phyloP scores from a whole-genome alignment of 2,113 vertebrate genomes.

The Spilogale gracilis region DNA sequence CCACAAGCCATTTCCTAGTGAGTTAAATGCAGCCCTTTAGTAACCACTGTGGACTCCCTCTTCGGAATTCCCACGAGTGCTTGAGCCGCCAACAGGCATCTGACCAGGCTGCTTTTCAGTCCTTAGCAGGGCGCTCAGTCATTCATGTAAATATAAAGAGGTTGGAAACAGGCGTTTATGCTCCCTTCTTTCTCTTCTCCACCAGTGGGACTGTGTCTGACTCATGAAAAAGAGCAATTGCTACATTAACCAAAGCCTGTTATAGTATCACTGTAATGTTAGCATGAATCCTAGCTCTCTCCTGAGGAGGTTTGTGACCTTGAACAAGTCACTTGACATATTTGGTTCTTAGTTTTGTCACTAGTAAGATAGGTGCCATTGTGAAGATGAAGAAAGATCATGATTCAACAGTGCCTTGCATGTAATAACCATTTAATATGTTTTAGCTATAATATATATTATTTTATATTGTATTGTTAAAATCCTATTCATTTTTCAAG shows the following conservation, averaged over 20 bases:
- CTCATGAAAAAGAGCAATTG: not conserved
- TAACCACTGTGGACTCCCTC: not conserved
- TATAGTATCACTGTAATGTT: not conserved
- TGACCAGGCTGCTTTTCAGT: not conserved
- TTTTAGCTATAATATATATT: not conserved
- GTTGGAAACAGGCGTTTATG: not conserved
- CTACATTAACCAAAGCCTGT: not conserved
- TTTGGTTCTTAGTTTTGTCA: not conserved
- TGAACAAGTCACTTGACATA: not conserved
- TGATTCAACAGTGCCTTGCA: not conserved
- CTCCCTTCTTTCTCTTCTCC: not conserved
- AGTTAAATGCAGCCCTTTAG: not conserved
- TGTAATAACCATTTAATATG: not conserved
- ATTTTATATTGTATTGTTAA: not conserved
- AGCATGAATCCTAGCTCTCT: not conserved
- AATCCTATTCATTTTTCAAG: not conserved
- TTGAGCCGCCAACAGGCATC: not conserved
- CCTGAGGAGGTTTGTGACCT: not conserved
- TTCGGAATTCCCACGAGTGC: not conserved
- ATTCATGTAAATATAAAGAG: not conserved
- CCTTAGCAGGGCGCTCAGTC: not conserved
- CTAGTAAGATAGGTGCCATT: not conserved
- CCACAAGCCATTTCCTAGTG: not conserved
- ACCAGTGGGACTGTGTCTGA: not conserved
- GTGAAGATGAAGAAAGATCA: not conserved